These are phyloP conservation scores for Eubasilissa regina DNA, from an alignment of 1,140 invertebrate genomes.

Conservation along the genomic window DNA sequence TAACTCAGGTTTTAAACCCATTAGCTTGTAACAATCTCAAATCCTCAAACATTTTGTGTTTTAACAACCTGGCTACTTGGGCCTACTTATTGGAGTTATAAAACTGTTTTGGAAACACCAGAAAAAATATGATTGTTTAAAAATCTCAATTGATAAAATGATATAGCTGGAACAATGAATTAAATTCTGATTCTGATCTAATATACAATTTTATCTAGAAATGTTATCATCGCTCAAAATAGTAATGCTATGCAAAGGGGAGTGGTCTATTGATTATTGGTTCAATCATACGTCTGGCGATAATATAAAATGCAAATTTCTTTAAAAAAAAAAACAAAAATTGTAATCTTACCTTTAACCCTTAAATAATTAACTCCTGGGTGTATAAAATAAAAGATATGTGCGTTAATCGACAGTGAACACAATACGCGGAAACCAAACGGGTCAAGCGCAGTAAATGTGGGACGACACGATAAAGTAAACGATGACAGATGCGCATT, in stretches of 20 bases:
- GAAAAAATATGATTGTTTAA: background rate
- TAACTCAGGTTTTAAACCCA: too few relatives aligned
- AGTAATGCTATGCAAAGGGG: constrained; percentile 23
- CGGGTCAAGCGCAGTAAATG: background rate
- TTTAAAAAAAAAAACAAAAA: background rate
- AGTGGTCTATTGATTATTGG: constrained; percentile 41
- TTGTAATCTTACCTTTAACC: background rate
- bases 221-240: constrained; percentile 34
- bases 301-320: background rate
- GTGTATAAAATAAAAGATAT: background rate
- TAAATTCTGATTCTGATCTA: background rate
- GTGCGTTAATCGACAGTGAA: too few relatives aligned
- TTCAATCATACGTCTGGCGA: background rate
- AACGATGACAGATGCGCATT: background rate
- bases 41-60: background rate
- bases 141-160: background rate
- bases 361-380: background rate
- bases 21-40: too few relatives aligned
- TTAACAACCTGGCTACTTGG: background rate
- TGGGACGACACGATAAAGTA: background rate
- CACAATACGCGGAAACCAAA: background rate
- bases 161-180: background rate
- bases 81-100: background rate
- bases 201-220: background rate
- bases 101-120: background rate